Evolutionary conservation across 1,140 invertebrate species (phyloP).

Genomic region (Plectus sambesii): DNA sequence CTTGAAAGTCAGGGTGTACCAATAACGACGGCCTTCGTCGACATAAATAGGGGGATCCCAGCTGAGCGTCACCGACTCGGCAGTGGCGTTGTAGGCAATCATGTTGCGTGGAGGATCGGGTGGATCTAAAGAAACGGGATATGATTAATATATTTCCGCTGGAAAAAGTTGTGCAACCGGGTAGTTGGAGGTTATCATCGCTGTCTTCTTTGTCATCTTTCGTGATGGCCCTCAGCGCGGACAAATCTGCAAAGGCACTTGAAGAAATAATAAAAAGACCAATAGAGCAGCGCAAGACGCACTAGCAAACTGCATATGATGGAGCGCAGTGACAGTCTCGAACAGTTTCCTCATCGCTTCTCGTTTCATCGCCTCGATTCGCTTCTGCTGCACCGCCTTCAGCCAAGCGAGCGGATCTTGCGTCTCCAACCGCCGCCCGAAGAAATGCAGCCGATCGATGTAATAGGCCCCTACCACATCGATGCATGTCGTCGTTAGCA

Average conservation of each 20-base stretch:
- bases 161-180: too few relatives aligned
- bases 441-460: conserved; percentile 43
- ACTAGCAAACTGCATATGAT: conserved; percentile 34
- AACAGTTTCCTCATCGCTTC: conserved; percentile 45
- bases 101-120: conserved; percentile 37
- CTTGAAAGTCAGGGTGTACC: conserved; percentile 41
- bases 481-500: conserved; percentile 40
- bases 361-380: conserved; percentile 45
- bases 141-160: too few relatives aligned
- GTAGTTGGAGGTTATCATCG: too few relatives aligned
- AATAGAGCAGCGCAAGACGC: too few relatives aligned
- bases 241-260: too few relatives aligned
- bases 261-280: too few relatives aligned
- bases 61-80: conserved; percentile 39
- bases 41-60: conserved; percentile 40
- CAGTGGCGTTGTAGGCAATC: conserved; percentile 39
- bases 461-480: conserved; percentile 45
- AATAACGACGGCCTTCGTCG: conserved; percentile 37
- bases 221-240: too few relatives aligned
- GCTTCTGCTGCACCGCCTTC: conserved; percentile 42
- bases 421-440: conserved; percentile 34
- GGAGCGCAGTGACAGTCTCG: conserved; percentile 41
- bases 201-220: too few relatives aligned
- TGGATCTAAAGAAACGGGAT: conserved; percentile 15
- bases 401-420: conserved; percentile 43